A percentile compares a stretch with the other conserved stretches of the same genome.
These are phyloP conservation scores for Mesochorus sp. DNA, from an alignment of 2,888 invertebrate genomes.

Conservation along the genomic window DNA sequence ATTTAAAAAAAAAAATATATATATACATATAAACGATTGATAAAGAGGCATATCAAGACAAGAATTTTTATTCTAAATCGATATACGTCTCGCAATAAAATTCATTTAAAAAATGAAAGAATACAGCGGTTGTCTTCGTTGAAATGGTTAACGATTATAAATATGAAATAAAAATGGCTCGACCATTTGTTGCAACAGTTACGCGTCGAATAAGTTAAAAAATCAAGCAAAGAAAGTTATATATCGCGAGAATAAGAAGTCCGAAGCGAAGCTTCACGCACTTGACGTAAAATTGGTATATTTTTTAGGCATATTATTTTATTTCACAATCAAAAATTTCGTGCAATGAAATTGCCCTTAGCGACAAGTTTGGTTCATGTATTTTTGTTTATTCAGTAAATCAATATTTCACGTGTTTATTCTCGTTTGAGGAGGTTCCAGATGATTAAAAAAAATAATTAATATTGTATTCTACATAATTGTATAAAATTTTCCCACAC, in stretches of 20 bases:
- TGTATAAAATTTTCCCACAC: no score
- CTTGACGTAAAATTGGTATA: neutral
- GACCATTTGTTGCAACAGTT: no score
- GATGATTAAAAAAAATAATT: no score
- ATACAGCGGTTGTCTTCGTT: no score
- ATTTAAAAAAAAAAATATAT: slow-evolving; percentile 52
- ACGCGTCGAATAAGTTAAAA: no score
- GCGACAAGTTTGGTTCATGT: slow-evolving; percentile 33
- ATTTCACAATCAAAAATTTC: slow-evolving; percentile 20
- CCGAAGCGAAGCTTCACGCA: slow-evolving; percentile 45
- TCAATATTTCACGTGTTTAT: neutral
- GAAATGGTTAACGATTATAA: no score
- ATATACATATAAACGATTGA: neutral
- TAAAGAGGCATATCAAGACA: slow-evolving; percentile 14
- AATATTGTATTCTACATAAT: no score
- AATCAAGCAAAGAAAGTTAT: no score
- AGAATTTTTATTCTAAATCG: slow-evolving; percentile 40
- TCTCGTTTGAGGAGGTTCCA: no score
- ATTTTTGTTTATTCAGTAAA: neutral
- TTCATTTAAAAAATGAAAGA: no score
- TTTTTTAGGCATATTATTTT: neutral
- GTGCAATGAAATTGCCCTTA: slow-evolving; percentile 64
- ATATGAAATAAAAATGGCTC: no score
- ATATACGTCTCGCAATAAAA: slow-evolving; percentile 52
- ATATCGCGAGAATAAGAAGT: slow-evolving; percentile 8